These are phyloP conservation scores for Plebejus anna DNA, from an alignment of 2,888 invertebrate genomes.

Conservation along the genomic window DNA sequence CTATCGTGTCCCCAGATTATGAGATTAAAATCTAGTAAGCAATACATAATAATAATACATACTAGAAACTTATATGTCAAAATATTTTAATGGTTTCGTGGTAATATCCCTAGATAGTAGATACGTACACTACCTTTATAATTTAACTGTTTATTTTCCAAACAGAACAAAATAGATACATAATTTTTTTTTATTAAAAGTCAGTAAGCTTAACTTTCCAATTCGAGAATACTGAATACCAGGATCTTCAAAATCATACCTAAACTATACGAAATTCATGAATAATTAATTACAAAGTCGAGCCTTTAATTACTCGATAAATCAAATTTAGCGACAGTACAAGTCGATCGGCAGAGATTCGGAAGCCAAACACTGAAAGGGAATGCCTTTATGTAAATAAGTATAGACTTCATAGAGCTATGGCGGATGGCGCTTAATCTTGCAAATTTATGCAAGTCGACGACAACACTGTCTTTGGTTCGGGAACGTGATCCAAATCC, in stretches of 20 bases:
- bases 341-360: conserved; percentile 16
- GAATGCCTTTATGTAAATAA: conserved; percentile 65
- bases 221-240: background rate
- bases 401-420: conserved; percentile 44
- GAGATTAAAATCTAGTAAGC: background rate
- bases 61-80: no score
- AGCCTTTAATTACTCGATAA: conserved; percentile 1
- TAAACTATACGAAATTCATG: background rate
- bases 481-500: conserved; percentile 74
- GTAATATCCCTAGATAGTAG: no score
- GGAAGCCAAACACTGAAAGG: conserved; percentile 34
- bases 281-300: background rate
- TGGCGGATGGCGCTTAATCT: conserved; percentile 63
- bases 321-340: conserved; percentile 7
- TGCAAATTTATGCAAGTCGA: conserved; percentile 78
- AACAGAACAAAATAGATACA: no score
- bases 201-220: background rate
- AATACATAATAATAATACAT: background rate
- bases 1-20: background rate
- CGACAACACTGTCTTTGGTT: conserved; percentile 70
- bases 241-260: background rate
- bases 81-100: no score
- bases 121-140: no score
- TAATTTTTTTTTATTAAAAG: background rate
- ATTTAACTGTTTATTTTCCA: no score